These are phyloP conservation scores for Vulpes ferrilata DNA, from an alignment of 2,113 vertebrate genomes.

Conservation along the genomic window DNA sequence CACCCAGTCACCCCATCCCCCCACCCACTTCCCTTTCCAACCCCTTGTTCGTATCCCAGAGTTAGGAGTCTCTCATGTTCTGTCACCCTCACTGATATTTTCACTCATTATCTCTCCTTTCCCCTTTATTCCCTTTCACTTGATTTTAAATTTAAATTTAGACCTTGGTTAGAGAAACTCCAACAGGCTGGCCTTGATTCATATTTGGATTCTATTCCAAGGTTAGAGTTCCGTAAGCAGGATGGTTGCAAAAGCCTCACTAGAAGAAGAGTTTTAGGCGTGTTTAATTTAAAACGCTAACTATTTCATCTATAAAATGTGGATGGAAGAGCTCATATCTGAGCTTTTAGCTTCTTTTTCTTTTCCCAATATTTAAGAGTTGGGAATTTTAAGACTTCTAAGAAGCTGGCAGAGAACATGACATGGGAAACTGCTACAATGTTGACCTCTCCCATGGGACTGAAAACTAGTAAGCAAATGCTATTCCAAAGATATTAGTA, in stretches of 20 bases:
- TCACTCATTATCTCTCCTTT: no score
- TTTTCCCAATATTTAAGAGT: slow-evolving; percentile 62
- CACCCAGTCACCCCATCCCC: no score
- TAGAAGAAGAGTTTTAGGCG: slow-evolving; percentile 71
- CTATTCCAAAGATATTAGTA: slow-evolving; percentile 7
- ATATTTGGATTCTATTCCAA: slow-evolving; percentile 76
- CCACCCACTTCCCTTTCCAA: no score
- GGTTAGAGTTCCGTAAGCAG: slow-evolving; percentile 73
- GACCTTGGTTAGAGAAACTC: slow-evolving; percentile 60
- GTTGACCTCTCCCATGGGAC: not conserved
- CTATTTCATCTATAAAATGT: slow-evolving; percentile 78
- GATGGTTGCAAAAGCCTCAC: slow-evolving; percentile 68
- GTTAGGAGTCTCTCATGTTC: no score
- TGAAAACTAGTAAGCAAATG: not conserved
- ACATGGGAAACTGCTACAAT: not conserved
- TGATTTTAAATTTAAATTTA: slow-evolving; percentile 66
- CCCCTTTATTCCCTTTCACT: no score
- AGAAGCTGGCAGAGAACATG: not conserved
- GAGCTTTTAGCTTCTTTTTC: slow-evolving; percentile 69
- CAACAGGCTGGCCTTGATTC: slow-evolving; percentile 71
- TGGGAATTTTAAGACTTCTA: slow-evolving; percentile 64
- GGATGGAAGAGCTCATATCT: slow-evolving; percentile 55
- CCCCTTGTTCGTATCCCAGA: no score
- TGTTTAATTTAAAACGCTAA: slow-evolving; percentile 81
- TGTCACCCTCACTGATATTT: no score